Evolutionary conservation across 2,888 invertebrate genomes (phyloP), one percentile per base, ranked within the genome.

Genomic region (Linyphia triangularis): DNA sequence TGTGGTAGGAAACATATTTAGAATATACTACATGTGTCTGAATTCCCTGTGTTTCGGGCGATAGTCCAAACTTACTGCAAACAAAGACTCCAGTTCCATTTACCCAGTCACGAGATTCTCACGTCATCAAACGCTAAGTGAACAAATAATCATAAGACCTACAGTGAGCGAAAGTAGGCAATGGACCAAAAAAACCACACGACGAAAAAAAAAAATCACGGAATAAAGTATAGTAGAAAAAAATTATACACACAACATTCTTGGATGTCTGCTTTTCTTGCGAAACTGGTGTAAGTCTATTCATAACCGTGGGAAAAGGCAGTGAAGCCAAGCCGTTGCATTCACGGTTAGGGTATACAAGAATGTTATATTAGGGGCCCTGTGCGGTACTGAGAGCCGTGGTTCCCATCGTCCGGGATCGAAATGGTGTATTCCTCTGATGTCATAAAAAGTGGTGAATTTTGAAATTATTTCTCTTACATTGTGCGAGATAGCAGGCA

Each of bases 261-360:
- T 51, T 51, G n/a, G 51, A 26, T 19, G 24, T 26, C 37, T 40
- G 22, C 43, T n/a, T 70, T 22, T 26, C 26, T 40, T 9, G 24
- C 1, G 2, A 19, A 13, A 43, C 16, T 28, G 70, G 43, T 51
- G 28, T 26, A 70, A 70, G 26, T 70, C 70, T n/a, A 28, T 24
- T 30, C 16, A 2, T 10, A 24, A 77, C 37, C 77, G 77, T 77
- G 77, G 77, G 77, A 77, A 77, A 77, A n/a, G 16, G 10, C n/a
- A 26, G 26, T 40, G 10, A 30, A 33, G 33, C 16, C 67, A 13
- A n/a, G 30, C 67, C 33, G 9, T 24, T 3, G 63, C 67, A 67
- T 67, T 67, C 67, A 19, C 33, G 67, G 30, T 33, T 33, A 19
- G 16, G 19, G 67, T 16, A n/a, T n/a, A n/a, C 22, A 70, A 26